These are phyloP conservation scores for Cinara cedri DNA, from an alignment of 2,888 invertebrate species.

Conservation along the genomic window DNA sequence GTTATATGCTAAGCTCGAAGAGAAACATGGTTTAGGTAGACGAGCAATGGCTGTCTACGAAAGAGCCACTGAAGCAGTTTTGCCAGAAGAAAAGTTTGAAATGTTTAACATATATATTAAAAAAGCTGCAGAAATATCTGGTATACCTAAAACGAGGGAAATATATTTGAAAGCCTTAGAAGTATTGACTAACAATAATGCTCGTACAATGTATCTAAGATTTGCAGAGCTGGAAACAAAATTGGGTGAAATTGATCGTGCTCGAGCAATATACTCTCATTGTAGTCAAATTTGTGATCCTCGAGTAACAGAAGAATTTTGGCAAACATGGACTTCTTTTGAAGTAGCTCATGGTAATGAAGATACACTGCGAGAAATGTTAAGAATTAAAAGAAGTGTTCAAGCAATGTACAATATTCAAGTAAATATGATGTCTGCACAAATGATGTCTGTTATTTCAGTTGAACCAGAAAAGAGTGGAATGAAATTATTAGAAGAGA, in stretches of 20 bases:
- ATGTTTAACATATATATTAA: constrained; percentile 99
- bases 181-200: constrained; percentile 84
- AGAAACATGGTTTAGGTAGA: constrained; percentile 95
- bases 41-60: constrained; percentile 99
- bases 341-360: constrained; percentile 99
- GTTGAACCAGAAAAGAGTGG: constrained; percentile 77
- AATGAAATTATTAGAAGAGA: constrained; percentile 86
- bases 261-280: constrained; percentile 95
- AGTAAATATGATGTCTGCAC: constrained; percentile 98
- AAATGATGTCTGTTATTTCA: constrained; percentile 84
- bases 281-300: constrained; percentile 99
- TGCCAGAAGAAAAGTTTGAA: constrained; percentile 93
- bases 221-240: constrained; percentile 99
- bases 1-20: constrained; percentile 96
- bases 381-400: constrained; percentile 94
- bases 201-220: constrained; percentile 93
- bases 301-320: constrained; percentile 91
- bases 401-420: constrained; percentile 98
- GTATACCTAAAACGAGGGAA: constrained; percentile 92
- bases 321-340: constrained; percentile 99
- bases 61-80: constrained; percentile 88
- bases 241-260: constrained; percentile 96
- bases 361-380: constrained; percentile 98
- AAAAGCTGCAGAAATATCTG: constrained; percentile 97
- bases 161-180: constrained; percentile 99